These are phyloP conservation scores for Manduca sexta DNA, from an alignment of 1,140 invertebrate genomes.

Conservation along the genomic window DNA sequence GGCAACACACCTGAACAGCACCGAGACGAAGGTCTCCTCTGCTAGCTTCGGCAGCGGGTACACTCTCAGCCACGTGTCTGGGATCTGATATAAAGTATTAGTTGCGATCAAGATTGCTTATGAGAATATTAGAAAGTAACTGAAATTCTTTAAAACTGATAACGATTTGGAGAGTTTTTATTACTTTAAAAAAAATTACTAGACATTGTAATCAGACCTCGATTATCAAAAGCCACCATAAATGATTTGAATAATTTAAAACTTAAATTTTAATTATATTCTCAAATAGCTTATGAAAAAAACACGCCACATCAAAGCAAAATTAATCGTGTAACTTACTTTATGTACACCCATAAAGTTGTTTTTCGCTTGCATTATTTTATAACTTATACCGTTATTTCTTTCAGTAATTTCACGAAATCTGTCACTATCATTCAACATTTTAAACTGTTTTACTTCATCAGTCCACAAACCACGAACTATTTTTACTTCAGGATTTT, in stretches of 20 bases:
- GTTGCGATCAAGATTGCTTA: not conserved
- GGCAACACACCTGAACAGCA: conserved; percentile 39
- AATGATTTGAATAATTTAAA: too few species aligned
- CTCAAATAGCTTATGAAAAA: too few species aligned
- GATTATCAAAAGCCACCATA: too few species aligned
- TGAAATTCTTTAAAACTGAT: too few species aligned
- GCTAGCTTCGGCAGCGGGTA: conserved; percentile 35
- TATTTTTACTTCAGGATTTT: not conserved
- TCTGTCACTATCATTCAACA: conserved; percentile 3
- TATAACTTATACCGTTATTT: conserved; percentile 9
- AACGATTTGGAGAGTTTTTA: too few species aligned
- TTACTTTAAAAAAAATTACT: too few species aligned
- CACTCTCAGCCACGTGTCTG: conserved; percentile 43
- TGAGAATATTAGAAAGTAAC: too few species aligned
- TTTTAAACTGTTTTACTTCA: conserved; percentile 7
- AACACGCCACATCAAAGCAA: too few species aligned
- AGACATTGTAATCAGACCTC: too few species aligned
- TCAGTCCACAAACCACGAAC: not conserved
- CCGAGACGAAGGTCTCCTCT: conserved; percentile 30
- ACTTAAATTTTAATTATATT: too few species aligned
- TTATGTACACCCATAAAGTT: conserved; percentile 7
- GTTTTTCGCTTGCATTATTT: conserved; percentile 11
- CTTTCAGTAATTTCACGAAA: conserved; percentile 8
- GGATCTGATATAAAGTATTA: conserved; percentile 20
- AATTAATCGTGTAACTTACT: too few species aligned